A percentile compares a stretch with the other conserved stretches of the same genome.
These are phyloP conservation scores for Pogonocichla stellata DNA, from an alignment of 2,113 vertebrate species.

Conservation along the genomic window DNA sequence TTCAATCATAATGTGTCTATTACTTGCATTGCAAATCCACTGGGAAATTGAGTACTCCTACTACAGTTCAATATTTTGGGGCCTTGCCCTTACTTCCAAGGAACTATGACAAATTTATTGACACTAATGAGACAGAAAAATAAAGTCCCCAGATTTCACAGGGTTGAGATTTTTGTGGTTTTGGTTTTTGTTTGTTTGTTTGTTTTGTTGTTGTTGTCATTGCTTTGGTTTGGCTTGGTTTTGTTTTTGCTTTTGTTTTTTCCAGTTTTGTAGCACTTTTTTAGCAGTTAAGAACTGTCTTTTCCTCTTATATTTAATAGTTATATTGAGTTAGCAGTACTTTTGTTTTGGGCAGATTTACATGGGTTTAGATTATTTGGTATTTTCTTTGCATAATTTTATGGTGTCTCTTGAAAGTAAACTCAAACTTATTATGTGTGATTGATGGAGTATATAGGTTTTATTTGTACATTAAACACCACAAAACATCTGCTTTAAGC, in stretches of 20 bases:
- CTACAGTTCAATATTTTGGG: not conserved
- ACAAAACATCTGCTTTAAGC: not conserved
- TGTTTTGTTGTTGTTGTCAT: not conserved
- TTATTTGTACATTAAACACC: not conserved
- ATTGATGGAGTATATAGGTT: not conserved
- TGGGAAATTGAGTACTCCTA: not conserved
- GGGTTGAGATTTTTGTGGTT: not conserved
- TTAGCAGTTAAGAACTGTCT: not conserved
- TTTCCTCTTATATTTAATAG: not conserved
- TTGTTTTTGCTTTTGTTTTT: not conserved
- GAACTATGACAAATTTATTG: not conserved
- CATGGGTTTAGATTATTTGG: not conserved
- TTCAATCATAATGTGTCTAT: not conserved
- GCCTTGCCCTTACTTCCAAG: not conserved
- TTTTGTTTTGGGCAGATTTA: not conserved
- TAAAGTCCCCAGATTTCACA: not conserved
- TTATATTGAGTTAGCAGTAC: not conserved
- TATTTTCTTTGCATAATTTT: not conserved
- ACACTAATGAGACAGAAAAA: not conserved
- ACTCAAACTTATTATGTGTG: not conserved
- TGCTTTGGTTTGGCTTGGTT: too few relatives aligned
- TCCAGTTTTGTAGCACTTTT: too few relatives aligned
- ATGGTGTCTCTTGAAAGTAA: not conserved
- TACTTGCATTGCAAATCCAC: not conserved
- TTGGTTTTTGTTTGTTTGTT: not conserved